Evolutionary conservation across 2,888 invertebrate genomes (phyloP).

Genomic region (Drosophila monieri): DNA sequence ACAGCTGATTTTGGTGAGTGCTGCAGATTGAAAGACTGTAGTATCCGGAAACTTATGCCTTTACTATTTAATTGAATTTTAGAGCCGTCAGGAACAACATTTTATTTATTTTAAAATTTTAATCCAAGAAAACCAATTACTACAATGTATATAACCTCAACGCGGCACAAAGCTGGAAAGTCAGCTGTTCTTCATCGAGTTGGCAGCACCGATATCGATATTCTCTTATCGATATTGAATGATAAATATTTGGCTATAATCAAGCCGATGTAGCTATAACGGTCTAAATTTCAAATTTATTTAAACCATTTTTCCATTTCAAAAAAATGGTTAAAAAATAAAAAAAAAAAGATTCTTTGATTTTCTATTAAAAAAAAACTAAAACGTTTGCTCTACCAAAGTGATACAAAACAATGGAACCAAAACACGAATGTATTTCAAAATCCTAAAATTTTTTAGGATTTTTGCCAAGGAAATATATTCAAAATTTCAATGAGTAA

Average conservation of each 20-base stretch:
- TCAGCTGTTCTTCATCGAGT: conserved; percentile 37
- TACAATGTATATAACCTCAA: conserved; percentile 79
- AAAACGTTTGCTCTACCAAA: too few relatives aligned
- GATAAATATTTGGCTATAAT: background rate
- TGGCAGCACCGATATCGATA: conserved; percentile 3
- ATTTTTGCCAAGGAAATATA: background rate
- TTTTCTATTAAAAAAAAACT: too few relatives aligned
- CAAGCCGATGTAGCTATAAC: background rate
- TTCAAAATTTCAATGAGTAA: background rate
- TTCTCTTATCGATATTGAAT: background rate
- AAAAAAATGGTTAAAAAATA: too few relatives aligned
- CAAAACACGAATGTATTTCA: too few relatives aligned
- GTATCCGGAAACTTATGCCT: background rate
- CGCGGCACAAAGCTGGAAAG: conserved; percentile 18
- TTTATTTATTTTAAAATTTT: background rate
- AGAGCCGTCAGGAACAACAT: background rate
- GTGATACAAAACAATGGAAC: too few relatives aligned
- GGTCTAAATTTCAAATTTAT: too few relatives aligned
- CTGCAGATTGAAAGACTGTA: background rate
- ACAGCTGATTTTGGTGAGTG: background rate
- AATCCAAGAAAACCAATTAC: conserved; percentile 63
- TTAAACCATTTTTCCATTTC: too few relatives aligned
- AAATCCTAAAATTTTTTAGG: too few relatives aligned
- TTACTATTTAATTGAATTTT: background rate
- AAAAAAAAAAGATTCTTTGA: too few relatives aligned